phyloP scores from a whole-genome alignment of 2,113 vertebrate species.

The Sinocyclocheilus grahami region DNA sequence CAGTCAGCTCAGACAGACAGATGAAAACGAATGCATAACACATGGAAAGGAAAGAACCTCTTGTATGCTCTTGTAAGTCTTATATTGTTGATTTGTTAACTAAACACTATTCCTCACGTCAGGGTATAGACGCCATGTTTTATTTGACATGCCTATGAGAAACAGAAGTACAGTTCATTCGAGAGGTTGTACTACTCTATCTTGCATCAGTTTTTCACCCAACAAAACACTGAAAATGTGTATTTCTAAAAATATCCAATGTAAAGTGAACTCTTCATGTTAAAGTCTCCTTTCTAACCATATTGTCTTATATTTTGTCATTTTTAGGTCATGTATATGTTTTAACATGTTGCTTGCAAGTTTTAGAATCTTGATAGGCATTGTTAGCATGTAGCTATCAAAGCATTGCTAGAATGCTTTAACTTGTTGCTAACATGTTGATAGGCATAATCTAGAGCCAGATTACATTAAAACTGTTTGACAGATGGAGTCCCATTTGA shows the following conservation, averaged over 20 bases:
- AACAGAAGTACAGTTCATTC: background rate
- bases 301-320: no score
- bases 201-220: background rate
- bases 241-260: background rate
- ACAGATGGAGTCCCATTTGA: background rate
- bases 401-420: background rate
- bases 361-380: background rate
- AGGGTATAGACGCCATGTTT: background rate
- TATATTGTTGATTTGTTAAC: background rate
- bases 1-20: slow-evolving; percentile 59
- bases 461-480: background rate
- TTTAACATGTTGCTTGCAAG: background rate
- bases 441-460: background rate
- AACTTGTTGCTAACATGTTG: background rate
- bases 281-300: no score
- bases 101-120: background rate
- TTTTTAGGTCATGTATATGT: no score
- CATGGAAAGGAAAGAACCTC: slow-evolving; percentile 57
- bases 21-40: slow-evolving; percentile 68
- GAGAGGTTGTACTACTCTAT: background rate
- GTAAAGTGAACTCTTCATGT: no score
- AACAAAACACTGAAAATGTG: background rate
- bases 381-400: background rate
- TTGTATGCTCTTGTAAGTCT: background rate
- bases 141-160: background rate